Evolutionary conservation across 2,888 invertebrate genomes (phyloP).

Genomic region (Synanthedon myopaeformis): DNA sequence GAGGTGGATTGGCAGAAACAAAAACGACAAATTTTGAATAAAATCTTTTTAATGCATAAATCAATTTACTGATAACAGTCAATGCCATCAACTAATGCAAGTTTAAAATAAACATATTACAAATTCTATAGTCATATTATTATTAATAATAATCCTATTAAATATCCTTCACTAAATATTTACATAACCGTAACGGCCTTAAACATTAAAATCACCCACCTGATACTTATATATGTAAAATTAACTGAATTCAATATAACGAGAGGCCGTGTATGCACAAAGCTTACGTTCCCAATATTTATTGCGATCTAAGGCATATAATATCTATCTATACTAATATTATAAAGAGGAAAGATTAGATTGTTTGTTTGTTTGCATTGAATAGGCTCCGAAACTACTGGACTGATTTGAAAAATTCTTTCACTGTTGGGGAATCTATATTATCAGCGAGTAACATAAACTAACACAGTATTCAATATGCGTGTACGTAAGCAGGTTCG

Average conservation of each 20-base stretch:
- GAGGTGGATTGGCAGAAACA: background rate
- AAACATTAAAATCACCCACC: constrained; percentile 49
- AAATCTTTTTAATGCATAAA: background rate
- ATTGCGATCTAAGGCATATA: no score
- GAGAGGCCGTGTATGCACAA: no score
- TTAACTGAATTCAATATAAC: background rate
- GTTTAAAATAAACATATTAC: constrained; percentile 42
- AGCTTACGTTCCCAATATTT: no score
- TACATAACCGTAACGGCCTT: constrained; percentile 44
- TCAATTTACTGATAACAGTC: constrained; percentile 4
- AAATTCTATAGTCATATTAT: constrained; percentile 36
- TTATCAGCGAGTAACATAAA: no score
- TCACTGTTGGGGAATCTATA: no score
- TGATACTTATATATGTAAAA: constrained; percentile 7
- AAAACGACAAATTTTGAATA: background rate
- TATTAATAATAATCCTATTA: constrained; percentile 29
- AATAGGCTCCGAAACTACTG: no score
- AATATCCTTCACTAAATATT: constrained; percentile 36
- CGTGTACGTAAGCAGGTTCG: no score
- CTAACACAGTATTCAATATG: no score
- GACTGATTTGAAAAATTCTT: no score
- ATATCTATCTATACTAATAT: no score
- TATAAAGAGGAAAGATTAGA: no score
- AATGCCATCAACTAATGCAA: constrained; percentile 26
- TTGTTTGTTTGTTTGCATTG: no score